These are phyloP conservation scores for Xanthia togata DNA, from an alignment of 2,888 invertebrate genomes.

Conservation along the genomic window DNA sequence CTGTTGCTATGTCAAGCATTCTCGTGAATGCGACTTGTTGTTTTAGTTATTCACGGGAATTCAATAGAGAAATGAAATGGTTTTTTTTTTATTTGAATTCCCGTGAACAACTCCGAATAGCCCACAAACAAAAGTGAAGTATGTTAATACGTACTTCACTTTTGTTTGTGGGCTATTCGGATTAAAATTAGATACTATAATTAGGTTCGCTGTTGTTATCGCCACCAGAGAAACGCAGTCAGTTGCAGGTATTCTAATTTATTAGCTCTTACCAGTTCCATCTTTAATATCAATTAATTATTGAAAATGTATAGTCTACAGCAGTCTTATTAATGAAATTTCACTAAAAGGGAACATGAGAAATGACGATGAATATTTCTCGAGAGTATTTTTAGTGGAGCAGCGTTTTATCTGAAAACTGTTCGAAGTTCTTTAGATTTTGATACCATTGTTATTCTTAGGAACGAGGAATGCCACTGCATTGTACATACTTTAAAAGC, in stretches of 20 bases:
- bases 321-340: background rate
- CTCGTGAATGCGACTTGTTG: background rate
- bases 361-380: background rate
- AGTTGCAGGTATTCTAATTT: background rate
- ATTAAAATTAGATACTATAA: background rate
- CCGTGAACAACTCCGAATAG: too few relatives aligned
- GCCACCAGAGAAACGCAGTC: background rate
- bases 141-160: too few relatives aligned
- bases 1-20: background rate
- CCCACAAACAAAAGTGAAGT: too few relatives aligned
- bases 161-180: background rate
- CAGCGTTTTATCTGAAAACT: conserved; percentile 6
- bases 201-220: too few relatives aligned
- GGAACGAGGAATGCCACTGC: background rate
- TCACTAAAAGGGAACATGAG: background rate
- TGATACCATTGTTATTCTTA: conserved; percentile 4
- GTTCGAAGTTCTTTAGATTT: conserved; percentile 3
- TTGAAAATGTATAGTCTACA: background rate
- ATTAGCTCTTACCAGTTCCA: background rate
- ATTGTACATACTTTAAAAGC: conserved; percentile 16
- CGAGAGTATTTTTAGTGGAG: conserved; percentile 7
- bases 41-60: background rate
- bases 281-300: background rate
- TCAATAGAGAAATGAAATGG: background rate
- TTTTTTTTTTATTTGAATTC: background rate